phyloP scores from a whole-genome alignment of 2,797 vertebrate species.

The Aphelocoma californica region DNA sequence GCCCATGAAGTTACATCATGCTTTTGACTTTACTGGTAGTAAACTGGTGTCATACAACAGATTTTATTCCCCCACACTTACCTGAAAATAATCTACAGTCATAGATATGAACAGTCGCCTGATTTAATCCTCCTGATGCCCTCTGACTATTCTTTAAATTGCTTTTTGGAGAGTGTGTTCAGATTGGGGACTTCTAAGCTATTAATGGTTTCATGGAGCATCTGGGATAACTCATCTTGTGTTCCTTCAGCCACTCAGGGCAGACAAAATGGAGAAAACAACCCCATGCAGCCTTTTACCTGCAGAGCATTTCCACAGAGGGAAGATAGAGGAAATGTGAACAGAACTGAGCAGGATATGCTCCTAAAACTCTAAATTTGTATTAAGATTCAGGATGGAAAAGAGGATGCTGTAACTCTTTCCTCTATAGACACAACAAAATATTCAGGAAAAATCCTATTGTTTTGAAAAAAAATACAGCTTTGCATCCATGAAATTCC shows the following conservation, averaged over 20 bases:
- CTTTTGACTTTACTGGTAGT: not conserved
- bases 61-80: rapidly evolving
- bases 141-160: not conserved
- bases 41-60: not conserved
- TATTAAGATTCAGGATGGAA: not conserved
- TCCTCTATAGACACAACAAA: not conserved
- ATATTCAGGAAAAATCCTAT: not conserved
- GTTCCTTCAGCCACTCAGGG: not conserved
- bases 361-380: not conserved
- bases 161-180: not conserved
- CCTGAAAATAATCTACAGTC: not conserved
- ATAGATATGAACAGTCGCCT: not conserved
- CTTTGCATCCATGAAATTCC: not conserved
- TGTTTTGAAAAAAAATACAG: not conserved
- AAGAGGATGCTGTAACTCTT: not conserved
- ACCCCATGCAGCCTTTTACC: not conserved
- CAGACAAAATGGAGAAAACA: not conserved
- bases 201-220: not conserved
- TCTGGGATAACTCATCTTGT: not conserved
- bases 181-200: not conserved
- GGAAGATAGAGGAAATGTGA: not conserved
- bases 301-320: not conserved
- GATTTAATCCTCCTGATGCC: not conserved
- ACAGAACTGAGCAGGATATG: not conserved
- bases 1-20: not conserved